Evolutionary conservation across 2,888 invertebrate species (phyloP).

Genomic region (Cosmia trapezina): DNA sequence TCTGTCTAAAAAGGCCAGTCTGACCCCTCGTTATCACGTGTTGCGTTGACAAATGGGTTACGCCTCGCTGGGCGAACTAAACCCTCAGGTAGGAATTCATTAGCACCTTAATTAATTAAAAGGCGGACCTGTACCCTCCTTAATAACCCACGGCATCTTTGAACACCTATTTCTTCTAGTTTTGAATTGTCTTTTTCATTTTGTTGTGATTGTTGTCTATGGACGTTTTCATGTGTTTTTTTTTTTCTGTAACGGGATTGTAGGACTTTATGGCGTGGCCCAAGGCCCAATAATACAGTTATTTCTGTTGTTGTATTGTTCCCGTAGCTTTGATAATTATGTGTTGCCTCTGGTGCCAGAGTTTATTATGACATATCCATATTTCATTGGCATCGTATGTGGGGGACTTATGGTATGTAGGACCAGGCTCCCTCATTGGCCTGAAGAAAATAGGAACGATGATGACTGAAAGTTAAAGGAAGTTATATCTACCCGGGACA

Average conservation of each 20-base stretch:
- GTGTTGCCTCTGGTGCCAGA: not conserved
- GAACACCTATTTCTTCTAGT: conserved; percentile 61
- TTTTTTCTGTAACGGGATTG: conserved; percentile 36
- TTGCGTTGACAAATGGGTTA: conserved; percentile 85
- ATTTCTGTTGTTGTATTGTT: conserved; percentile 35
- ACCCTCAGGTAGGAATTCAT: conserved; percentile 80
- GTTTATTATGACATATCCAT: conserved; percentile 29
- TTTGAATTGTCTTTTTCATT: conserved; percentile 56
- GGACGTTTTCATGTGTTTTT: conserved; percentile 40
- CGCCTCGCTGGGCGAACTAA: conserved; percentile 73
- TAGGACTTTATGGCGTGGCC: conserved; percentile 20
- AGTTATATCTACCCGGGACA: too few relatives aligned
- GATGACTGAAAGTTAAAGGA: not conserved
- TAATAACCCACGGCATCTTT: conserved; percentile 71
- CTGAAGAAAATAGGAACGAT: not conserved
- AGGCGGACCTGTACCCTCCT: conserved; percentile 76
- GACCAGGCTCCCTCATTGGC: not conserved
- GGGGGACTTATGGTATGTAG: not conserved
- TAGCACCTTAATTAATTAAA: conserved; percentile 85
- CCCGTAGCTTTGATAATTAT: conserved; percentile 25
- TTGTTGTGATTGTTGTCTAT: conserved; percentile 35
- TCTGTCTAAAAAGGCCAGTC: conserved; percentile 63
- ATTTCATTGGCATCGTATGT: not conserved
- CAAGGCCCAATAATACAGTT: conserved; percentile 39
- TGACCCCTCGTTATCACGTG: conserved; percentile 79